Evolutionary conservation across 2,888 invertebrate species (phyloP), one percentile per base, ranked within the genome.

Genomic region (Tupiocoris notatus): DNA sequence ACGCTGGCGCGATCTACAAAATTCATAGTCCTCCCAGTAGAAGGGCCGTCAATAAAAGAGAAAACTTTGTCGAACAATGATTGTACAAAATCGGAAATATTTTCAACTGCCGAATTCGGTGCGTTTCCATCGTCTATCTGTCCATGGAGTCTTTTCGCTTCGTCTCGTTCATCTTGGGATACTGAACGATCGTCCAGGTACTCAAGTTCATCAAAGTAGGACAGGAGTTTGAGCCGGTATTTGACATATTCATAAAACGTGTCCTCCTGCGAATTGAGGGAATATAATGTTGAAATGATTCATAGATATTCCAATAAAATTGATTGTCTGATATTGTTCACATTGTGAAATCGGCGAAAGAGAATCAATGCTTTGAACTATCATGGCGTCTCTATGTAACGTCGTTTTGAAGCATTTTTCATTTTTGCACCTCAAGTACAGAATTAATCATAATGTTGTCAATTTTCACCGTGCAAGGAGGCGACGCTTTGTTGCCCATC

Each of bases 401-500:
- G n/a, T n/a, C n/a, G n/a, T n/a, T n/a, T n/a, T n/a, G n/a, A n/a
- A n/a, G n/a, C n/a, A n/a, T n/a, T n/a, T n/a, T n/a, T n/a, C n/a
- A n/a, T n/a, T n/a, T n/a, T n/a, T n/a, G n/a, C n/a, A n/a, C n/a
- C n/a, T n/a, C n/a, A n/a, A n/a, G n/a, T n/a, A n/a, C n/a, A n/a
- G n/a, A n/a, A n/a, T n/a, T n/a, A n/a, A n/a, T n/a, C n/a, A n/a
- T n/a, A n/a, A n/a, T n/a, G n/a, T n/a, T n/a, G n/a, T n/a, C n/a
- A n/a, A n/a, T 39, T 56, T 65, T 64, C 22, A 75, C 75, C 1
- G 76, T 87, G 81, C 90, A 90, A 79, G 91, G 91, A 0, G 92
- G 93, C 0, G 91, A 91, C 0, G 92, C 93, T 0, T 89, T 88
- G 84, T 95, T 95, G 20, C 94, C 94, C 94, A 95, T 93, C 77